Percentiles rank a stretch among this genome's conserved stretches.
These are phyloP conservation scores for Aphelinus certus DNA, from an alignment of 1,140 invertebrate genomes.

Conservation along the genomic window DNA sequence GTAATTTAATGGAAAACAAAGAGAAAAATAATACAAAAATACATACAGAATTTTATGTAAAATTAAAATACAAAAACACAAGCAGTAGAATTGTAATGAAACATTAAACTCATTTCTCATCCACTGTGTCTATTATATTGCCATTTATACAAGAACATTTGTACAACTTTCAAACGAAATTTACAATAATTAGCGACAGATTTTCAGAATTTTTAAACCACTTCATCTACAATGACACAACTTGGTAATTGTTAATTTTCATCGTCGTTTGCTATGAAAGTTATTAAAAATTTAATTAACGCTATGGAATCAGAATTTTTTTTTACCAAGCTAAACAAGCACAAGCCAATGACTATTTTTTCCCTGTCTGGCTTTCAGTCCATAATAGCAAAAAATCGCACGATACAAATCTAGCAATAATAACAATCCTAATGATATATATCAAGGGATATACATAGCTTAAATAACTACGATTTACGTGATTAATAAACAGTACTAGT, in stretches of 20 bases:
- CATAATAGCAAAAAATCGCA: conserved; percentile 33
- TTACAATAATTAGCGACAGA: conserved; percentile 30
- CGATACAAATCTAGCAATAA: conserved; percentile 30
- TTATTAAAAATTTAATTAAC: conserved; percentile 20
- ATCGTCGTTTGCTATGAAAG: background rate
- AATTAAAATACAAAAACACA: conserved; percentile 36
- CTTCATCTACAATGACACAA: conserved; percentile 27
- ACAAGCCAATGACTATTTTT: conserved; percentile 18
- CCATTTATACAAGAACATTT: conserved; percentile 42
- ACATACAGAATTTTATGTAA: conserved; percentile 26
- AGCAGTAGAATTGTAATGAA: conserved; percentile 32
- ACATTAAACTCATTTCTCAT: conserved; percentile 31
- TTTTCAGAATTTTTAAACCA: conserved; percentile 13
- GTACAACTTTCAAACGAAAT: conserved; percentile 36
- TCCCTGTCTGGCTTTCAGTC: conserved; percentile 18
- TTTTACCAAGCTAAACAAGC: conserved; percentile 20
- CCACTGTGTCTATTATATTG: conserved; percentile 37
- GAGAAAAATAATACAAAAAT: conserved; percentile 27
- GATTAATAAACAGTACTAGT: conserved; percentile 33
- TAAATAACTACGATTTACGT: conserved; percentile 30
- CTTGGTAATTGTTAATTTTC: conserved; percentile 10
- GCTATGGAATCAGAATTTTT: conserved; percentile 23
- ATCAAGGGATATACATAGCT: conserved; percentile 34
- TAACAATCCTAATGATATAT: conserved; percentile 35
- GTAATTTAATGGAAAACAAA: no score